Evolutionary conservation across 2,888 invertebrate genomes (phyloP), one percentile per base, ranked within the genome.

Genomic region (Calephelis perditalis): DNA sequence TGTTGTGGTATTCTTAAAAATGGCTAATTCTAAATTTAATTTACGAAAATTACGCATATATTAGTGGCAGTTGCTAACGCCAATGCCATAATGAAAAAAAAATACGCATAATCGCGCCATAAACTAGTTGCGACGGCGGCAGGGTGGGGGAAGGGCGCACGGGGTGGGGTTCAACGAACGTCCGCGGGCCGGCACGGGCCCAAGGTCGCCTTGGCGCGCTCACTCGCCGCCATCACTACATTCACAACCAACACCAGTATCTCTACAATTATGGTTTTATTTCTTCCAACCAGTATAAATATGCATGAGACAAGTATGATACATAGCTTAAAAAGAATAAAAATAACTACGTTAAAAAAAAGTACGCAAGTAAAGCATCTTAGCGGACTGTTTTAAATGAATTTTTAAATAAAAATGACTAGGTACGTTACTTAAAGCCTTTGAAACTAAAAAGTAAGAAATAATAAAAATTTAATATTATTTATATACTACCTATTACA

Each of bases 141-240:
- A 64, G 62, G 56, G 66, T 68, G 62, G 64, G 72, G 62, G 67
- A 69, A 56, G 68, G 63, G 73, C 63, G 73, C 74, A 73, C 67
- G 70, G 63, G 67, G 70, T 70, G 71, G 75, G 75, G 76, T 87
- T 88, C 89, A 89, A 89, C 86, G 89, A 90, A 89, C 89, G 89
- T 88, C 89, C 89, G 89, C 88, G 88, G 77, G 75, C 82, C 79
- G 80, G 78, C 84, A 76, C 82, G 78, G 78, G 77, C 86, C 82
- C 89, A 89, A 89, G 89, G 89, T 88, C 89, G 88, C 80, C 77
- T 79, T 62, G 61, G 54, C 69, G 71, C 70, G 68, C 69, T 72
- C 73, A 68, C 71, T 67, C 67, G 69, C 66, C 60, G 69, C 71
- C 70, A 71, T 72, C 68, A 66, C 72, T 70, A 67, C 56, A 69